These are phyloP conservation scores for Tridacna crocea DNA, from an alignment of 2,888 invertebrate species.

Conservation along the genomic window DNA sequence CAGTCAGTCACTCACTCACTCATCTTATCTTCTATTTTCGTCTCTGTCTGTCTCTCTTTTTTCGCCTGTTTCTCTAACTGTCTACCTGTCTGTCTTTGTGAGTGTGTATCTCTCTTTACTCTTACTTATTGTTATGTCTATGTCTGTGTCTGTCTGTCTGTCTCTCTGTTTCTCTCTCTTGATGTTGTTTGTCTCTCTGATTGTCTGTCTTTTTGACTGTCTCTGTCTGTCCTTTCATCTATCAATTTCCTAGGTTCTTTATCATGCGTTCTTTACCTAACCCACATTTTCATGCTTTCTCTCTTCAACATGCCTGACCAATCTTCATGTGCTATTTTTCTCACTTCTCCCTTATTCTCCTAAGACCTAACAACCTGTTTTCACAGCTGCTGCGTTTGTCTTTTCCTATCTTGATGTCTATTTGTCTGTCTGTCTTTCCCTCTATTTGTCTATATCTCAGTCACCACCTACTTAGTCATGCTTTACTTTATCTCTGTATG, in stretches of 20 bases:
- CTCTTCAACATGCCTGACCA: not conserved
- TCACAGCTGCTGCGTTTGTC: too few relatives aligned
- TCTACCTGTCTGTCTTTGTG: too few relatives aligned
- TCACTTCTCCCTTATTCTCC: slow-evolving; percentile 8
- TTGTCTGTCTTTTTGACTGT: not conserved
- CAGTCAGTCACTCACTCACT: too few relatives aligned
- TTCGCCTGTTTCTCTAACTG: too few relatives aligned
- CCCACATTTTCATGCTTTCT: not conserved
- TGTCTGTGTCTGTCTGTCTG: not conserved
- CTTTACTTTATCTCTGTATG: not conserved
- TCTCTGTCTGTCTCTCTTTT: too few relatives aligned
- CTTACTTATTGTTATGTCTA: too few relatives aligned
- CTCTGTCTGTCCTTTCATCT: not conserved
- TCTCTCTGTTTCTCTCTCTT: slow-evolving; percentile 7
- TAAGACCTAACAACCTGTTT: not conserved
- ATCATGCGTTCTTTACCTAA: not conserved
- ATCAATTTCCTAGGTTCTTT: not conserved
- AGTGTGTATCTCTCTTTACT: too few relatives aligned
- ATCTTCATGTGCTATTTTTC: not conserved
- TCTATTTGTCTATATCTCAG: not conserved
- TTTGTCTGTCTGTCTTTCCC: not conserved
- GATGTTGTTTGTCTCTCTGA: not conserved
- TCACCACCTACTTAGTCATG: not conserved
- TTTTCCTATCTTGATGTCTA: not conserved
- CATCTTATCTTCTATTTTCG: too few relatives aligned